phyloP scores from a whole-genome alignment of 1,140 invertebrate species.

The Aphelenchoides besseyi region DNA sequence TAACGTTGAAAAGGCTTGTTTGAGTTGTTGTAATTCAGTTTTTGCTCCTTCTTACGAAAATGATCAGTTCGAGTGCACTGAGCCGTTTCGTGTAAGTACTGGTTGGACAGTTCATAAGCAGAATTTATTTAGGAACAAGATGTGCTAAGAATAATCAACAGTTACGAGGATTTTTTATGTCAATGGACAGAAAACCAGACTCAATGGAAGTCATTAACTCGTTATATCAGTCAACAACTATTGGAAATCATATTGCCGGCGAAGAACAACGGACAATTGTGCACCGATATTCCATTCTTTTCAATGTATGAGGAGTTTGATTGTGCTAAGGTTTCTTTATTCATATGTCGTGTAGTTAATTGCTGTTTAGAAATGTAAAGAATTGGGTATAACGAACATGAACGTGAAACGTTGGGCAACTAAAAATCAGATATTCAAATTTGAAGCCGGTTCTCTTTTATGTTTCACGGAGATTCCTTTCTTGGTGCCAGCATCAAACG shows the following conservation, averaged over 20 bases:
- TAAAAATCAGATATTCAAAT: background rate
- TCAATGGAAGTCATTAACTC: background rate
- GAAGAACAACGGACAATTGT: background rate
- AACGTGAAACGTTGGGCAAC: background rate
- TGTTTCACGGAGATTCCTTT: background rate
- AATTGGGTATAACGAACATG: background rate
- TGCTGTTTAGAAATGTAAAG: background rate
- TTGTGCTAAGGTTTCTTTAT: background rate
- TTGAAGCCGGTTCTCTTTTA: background rate
- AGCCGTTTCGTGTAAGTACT: no score
- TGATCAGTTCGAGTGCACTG: no score
- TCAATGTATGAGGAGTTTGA: background rate
- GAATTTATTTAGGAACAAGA: no score
- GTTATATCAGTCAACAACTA: background rate
- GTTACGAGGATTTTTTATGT: no score
- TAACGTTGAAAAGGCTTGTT: no score
- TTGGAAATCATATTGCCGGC: background rate
- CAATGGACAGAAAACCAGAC: no score
- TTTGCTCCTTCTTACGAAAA: no score
- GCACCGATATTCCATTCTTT: background rate
- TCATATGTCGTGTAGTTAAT: no score
- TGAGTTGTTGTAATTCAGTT: no score
- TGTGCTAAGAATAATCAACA: no score
- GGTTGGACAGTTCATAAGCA: no score
- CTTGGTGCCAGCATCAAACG: background rate